Evolutionary conservation across 2,888 invertebrate genomes (phyloP).

Genomic region (Dorcus parallelipipedus): DNA sequence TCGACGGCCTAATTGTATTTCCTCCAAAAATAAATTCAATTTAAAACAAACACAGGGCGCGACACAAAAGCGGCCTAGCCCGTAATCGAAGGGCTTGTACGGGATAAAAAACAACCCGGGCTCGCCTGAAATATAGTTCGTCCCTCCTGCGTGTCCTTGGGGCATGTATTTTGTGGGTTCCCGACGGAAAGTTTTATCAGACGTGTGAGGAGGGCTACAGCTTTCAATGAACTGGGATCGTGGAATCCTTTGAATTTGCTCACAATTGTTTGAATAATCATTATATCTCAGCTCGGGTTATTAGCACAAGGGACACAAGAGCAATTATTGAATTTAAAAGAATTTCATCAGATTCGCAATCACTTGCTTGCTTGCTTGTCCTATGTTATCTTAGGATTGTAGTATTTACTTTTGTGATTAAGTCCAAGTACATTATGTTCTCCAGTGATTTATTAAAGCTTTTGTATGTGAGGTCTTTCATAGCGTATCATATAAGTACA

Average conservation of each 20-base stretch:
- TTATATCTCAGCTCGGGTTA: not conserved
- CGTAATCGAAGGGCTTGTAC: not conserved
- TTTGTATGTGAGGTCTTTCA: no score
- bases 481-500: no score
- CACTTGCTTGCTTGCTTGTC: no score
- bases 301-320: no score
- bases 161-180: conserved; percentile 4
- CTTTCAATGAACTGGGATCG: not conserved
- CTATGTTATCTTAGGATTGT: no score
- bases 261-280: not conserved
- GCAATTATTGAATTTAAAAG: no score
- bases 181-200: conserved; percentile 10
- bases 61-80: conserved; percentile 3
- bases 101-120: conserved; percentile 6
- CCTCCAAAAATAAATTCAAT: not conserved
- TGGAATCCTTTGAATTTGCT: not conserved
- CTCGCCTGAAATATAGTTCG: conserved; percentile 3
- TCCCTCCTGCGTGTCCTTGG: conserved; percentile 5
- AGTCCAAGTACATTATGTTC: no score
- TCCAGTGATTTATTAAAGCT: no score
- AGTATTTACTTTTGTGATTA: no score
- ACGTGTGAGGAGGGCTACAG: conserved; percentile 4
- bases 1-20: not conserved
- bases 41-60: not conserved
- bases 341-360: no score